Evolutionary conservation across 1,140 invertebrate genomes (phyloP).

Genomic region (Pogonomyrmex barbatus): DNA sequence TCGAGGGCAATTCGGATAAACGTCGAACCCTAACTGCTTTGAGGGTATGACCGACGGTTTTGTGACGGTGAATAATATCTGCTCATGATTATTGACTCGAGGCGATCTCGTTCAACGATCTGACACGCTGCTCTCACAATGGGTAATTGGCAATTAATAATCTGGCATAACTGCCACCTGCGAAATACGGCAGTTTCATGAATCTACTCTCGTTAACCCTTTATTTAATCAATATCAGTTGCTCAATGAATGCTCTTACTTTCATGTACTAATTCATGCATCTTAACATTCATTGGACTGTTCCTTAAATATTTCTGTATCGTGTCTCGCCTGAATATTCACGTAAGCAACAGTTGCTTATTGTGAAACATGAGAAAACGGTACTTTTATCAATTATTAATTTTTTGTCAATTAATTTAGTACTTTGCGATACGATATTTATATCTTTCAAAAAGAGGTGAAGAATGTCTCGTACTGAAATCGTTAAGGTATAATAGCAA

Average conservation of each 20-base stretch:
- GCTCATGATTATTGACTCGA: slow-evolving; percentile 58
- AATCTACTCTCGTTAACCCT: slow-evolving; percentile 11
- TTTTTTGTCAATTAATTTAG: not conserved
- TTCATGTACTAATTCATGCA: not conserved
- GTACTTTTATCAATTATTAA: not conserved
- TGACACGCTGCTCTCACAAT: slow-evolving; percentile 40
- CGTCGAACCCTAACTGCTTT: slow-evolving; percentile 30
- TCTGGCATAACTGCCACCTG: not conserved
- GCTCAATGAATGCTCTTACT: slow-evolving; percentile 6
- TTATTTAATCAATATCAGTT: not conserved
- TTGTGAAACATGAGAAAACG: not conserved
- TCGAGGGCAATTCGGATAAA: slow-evolving; percentile 30
- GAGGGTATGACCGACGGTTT: slow-evolving; percentile 44
- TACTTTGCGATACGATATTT: not conserved
- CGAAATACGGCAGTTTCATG: not conserved
- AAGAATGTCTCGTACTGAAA: slow-evolving; percentile 8
- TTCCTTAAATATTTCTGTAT: not conserved
- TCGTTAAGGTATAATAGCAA: not conserved
- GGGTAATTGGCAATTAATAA: slow-evolving; percentile 52
- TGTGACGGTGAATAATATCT: slow-evolving; percentile 52
- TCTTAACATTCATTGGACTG: not conserved
- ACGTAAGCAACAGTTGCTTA: not conserved
- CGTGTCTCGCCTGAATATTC: not conserved
- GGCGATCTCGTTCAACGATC: slow-evolving; percentile 22
- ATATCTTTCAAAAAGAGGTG: not conserved